Percentiles rank a stretch among this genome's conserved stretches.
phyloP scores from a whole-genome alignment of 2,113 vertebrate genomes.

The Corythoichthys haematopterus region DNA sequence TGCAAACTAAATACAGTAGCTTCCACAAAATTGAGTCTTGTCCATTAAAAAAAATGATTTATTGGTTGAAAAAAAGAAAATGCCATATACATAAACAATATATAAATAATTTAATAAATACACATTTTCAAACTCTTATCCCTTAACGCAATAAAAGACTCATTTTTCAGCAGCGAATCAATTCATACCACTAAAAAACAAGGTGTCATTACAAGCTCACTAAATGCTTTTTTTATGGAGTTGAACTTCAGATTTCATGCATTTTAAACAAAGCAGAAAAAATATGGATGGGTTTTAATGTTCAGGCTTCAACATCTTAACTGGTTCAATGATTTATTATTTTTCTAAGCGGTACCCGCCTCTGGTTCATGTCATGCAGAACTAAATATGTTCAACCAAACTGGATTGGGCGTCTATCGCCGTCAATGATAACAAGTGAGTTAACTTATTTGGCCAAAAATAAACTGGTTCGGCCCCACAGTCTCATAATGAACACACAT shows the following conservation, averaged over 20 bases:
- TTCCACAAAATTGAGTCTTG: neutral
- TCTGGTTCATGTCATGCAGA: constrained; percentile 1
- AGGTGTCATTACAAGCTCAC: constrained; percentile 18
- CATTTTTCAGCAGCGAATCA: constrained; percentile 16
- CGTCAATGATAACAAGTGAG: no score
- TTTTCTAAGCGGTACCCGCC: neutral
- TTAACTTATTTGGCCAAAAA: no score
- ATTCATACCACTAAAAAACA: constrained; percentile 21
- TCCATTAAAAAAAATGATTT: constrained; percentile 22
- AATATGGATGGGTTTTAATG: constrained; percentile 17
- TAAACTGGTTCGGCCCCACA: no score
- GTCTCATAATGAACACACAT: no score
- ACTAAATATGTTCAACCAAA: neutral
- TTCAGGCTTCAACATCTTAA: constrained; percentile 6
- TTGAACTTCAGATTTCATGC: constrained; percentile 38
- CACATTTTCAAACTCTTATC: constrained; percentile 26
- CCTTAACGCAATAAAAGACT: constrained; percentile 22
- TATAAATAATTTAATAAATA: constrained; percentile 58
- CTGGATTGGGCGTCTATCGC: no score
- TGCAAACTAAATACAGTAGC: neutral
- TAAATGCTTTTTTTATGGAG: constrained; percentile 7
- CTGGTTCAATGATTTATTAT: neutral
- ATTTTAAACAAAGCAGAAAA: constrained; percentile 3
- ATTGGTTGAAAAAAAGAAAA: constrained; percentile 30
- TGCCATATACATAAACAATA: constrained; percentile 21